Conservation (phyloP, 2,113 vertebrate genomes). For the Odontesthes bonariensis region DNA sequence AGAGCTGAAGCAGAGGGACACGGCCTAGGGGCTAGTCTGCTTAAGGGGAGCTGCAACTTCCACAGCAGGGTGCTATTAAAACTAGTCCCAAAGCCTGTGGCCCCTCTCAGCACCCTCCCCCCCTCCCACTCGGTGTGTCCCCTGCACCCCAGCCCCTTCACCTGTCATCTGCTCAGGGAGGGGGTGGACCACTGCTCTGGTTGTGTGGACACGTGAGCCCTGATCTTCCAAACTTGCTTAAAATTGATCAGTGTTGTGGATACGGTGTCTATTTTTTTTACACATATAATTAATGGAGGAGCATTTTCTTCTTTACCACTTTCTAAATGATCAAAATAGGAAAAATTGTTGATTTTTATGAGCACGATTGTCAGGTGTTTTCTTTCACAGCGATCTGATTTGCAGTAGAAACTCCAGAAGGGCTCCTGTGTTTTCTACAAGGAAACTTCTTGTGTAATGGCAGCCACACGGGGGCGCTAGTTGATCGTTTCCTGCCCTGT, state of each 20-base stretch:
- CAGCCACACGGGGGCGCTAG: slow-evolving; percentile 74
- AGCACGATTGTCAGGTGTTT: slow-evolving; percentile 23
- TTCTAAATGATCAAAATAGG: slow-evolving; percentile 40
- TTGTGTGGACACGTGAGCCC: slow-evolving; percentile 61
- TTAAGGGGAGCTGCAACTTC: slow-evolving; percentile 86
- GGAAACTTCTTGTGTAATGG: slow-evolving; percentile 43
- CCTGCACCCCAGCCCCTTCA: slow-evolving; percentile 19
- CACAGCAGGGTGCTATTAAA: slow-evolving; percentile 88
- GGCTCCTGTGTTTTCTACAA: slow-evolving; percentile 53
- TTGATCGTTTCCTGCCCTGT: slow-evolving; percentile 53
- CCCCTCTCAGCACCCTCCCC: slow-evolving; percentile 35
- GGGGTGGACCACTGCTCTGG: slow-evolving; percentile 23
- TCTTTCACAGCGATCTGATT: slow-evolving; percentile 44
- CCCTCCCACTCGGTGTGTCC: slow-evolving; percentile 21
- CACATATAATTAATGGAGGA: slow-evolving; percentile 59
- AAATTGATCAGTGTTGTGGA: slow-evolving; percentile 78
- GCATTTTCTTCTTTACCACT: slow-evolving; percentile 66
- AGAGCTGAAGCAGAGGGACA: slow-evolving; percentile 40
- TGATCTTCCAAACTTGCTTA: slow-evolving; percentile 81
- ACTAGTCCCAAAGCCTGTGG: slow-evolving; percentile 68
- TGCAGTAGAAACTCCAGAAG: slow-evolving; percentile 56
- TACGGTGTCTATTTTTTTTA: slow-evolving; percentile 77
- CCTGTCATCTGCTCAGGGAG: slow-evolving; percentile 26
- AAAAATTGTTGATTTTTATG: slow-evolving; percentile 14
- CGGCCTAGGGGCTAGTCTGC: slow-evolving; percentile 81